Percentiles rank a stretch among this genome's conserved stretches.
These are phyloP conservation scores for Scaptodrosophila lebanonensis DNA, from an alignment of 1,140 invertebrate genomes.

Conservation along the genomic window DNA sequence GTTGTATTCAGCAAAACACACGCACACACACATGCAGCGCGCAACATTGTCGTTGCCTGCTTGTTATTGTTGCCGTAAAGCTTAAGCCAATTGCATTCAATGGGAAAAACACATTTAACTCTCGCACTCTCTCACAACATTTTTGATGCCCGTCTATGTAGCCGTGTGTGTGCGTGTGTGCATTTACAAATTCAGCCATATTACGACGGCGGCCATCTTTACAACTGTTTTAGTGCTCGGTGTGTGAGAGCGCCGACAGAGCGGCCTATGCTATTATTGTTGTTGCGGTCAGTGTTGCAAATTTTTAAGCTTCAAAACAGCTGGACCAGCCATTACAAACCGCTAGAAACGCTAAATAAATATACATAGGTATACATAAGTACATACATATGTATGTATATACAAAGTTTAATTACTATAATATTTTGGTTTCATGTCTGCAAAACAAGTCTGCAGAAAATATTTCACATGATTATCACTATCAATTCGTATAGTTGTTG, in stretches of 20 bases:
- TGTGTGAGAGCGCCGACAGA: slow-evolving; percentile 10
- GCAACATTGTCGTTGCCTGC: not conserved
- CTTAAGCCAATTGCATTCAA: slow-evolving; percentile 65
- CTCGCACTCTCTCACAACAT: slow-evolving; percentile 21
- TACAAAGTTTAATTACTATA: no score
- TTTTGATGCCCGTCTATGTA: slow-evolving; percentile 10
- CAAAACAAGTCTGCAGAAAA: no score
- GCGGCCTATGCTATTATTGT: not conserved
- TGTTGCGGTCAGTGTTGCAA: slow-evolving; percentile 8
- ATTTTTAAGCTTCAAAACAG: no score
- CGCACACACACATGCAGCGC: not conserved
- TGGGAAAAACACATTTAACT: slow-evolving; percentile 42
- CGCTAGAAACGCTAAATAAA: no score
- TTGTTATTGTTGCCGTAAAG: slow-evolving; percentile 48
- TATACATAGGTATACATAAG: no score
- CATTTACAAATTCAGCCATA: slow-evolving; percentile 61
- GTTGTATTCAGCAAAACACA: slow-evolving; percentile 43
- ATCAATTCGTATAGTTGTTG: no score
- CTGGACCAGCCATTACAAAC: no score
- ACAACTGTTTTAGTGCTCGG: slow-evolving; percentile 44
- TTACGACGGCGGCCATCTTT: slow-evolving; percentile 68
- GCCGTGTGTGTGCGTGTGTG: slow-evolving; percentile 15
- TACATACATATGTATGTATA: no score
- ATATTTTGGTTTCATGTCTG: no score
- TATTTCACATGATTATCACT: no score